Percentiles rank a stretch among this genome's conserved stretches.
These are phyloP conservation scores for Meganola albula DNA, from an alignment of 2,888 invertebrate genomes.

Conservation along the genomic window DNA sequence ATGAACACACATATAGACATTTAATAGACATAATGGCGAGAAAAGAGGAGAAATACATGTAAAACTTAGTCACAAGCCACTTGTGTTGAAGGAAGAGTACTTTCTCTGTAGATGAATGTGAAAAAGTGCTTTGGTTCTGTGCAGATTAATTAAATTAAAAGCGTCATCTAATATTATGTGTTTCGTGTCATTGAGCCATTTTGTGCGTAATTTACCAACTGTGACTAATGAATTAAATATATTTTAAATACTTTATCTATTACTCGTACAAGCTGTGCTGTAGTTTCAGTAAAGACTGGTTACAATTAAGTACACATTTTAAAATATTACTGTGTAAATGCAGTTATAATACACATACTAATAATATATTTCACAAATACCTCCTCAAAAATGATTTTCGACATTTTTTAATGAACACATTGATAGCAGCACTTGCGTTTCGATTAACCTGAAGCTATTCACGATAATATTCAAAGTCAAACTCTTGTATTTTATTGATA, in stretches of 20 bases:
- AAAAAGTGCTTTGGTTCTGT: conserved; percentile 56
- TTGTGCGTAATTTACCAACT: conserved; percentile 51
- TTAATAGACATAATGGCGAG: conserved; percentile 44
- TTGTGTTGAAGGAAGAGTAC: conserved; percentile 43
- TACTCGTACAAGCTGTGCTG: conserved; percentile 27
- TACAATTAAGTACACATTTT: conserved; percentile 15
- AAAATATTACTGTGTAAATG: conserved; percentile 14
- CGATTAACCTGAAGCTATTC: conserved; percentile 44
- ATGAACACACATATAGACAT: conserved; percentile 57
- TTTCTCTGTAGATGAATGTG: conserved; percentile 56
- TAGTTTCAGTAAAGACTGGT: too few species aligned
- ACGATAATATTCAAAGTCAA: conserved; percentile 73
- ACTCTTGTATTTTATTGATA: conserved; percentile 69
- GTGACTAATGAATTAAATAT: conserved; percentile 1
- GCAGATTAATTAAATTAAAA: conserved; percentile 46
- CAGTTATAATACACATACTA: conserved; percentile 18
- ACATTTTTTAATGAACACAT: conserved; percentile 30
- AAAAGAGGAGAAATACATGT: conserved; percentile 51
- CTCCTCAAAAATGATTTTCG: conserved; percentile 32
- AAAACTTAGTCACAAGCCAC: conserved; percentile 47
- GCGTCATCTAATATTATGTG: conserved; percentile 44
- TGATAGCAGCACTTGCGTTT: conserved; percentile 47
- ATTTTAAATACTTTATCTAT: conserved; percentile 9
- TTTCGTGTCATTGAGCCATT: conserved; percentile 57
- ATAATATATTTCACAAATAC: conserved; percentile 42